These are phyloP conservation scores for Polyploca ridens DNA, from an alignment of 2,888 invertebrate genomes.

Conservation along the genomic window DNA sequence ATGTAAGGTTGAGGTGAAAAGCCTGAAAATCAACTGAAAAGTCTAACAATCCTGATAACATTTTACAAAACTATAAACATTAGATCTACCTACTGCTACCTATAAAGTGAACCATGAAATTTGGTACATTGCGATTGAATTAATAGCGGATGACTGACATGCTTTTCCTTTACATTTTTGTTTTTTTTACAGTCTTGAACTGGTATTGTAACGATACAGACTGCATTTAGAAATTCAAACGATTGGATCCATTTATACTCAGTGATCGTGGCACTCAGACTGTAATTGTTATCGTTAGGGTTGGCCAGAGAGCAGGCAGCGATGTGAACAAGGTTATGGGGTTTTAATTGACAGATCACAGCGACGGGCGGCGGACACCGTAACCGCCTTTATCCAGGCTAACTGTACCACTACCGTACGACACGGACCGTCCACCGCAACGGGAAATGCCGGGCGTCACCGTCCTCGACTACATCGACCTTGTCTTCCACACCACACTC, in stretches of 20 bases:
- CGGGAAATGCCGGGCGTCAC: conserved; percentile 62
- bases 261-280: conserved; percentile 31
- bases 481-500: conserved; percentile 55
- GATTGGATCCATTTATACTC: conserved; percentile 22
- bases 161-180: conserved; percentile 28
- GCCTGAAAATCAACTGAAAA: too few relatives aligned
- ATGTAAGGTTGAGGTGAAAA: neutral
- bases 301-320: conserved; percentile 45
- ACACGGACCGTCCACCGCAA: conserved; percentile 66
- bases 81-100: conserved; percentile 15
- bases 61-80: too few relatives aligned
- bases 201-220: conserved; percentile 32
- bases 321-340: conserved; percentile 71
- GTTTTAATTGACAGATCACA: conserved; percentile 75
- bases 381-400: conserved; percentile 68
- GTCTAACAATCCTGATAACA: too few relatives aligned
- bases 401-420: conserved; percentile 76
- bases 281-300: conserved; percentile 55
- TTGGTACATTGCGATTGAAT: conserved; percentile 41
- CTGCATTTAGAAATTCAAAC: conserved; percentile 8
- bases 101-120: conserved; percentile 28
- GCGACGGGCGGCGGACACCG: conserved; percentile 59
- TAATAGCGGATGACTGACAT: conserved; percentile 46
- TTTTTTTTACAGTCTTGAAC: conserved; percentile 39
- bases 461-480: conserved; percentile 42